Evolutionary conservation across 2,113 vertebrate genomes (phyloP), one percentile per base, ranked within the genome.

Genomic region (Colossoma macropomum): DNA sequence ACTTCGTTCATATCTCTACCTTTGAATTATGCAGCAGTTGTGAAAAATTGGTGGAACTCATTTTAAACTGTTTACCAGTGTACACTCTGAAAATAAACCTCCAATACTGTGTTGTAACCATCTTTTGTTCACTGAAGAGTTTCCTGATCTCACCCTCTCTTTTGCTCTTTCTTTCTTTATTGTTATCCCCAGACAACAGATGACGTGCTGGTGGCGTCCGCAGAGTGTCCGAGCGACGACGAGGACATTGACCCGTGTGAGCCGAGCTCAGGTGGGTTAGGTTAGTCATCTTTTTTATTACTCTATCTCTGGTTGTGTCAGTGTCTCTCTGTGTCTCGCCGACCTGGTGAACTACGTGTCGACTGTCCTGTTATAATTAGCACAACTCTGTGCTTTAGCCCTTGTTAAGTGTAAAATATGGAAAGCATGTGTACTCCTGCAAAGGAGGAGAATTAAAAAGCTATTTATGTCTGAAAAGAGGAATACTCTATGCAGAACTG

Each of bases 221-320:
- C 97, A 16, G 97, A 99, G 93, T 99, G 97, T 93, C 97, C 97
- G 59, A 99, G 97, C 0, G 97, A 99, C 66, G 98, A 99, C 0
- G 97, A 99, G 94, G 98, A 99, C 93, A 98, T 98, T 85, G 97
- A 99, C 94, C 97, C 97, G 92, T 99, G 98, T 97, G 98, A 99
- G 97, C 97, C 97, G 87, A 99, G 97, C 97, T 99, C 98, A 99
- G 98, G 98, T 99, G 97, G 97, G 97, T 99, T 99, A 98, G 97
- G 97, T 98, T 97, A 98, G 98, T 99, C 96, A 93, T 96, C 94
- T 96, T 83, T 97, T 98, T 85, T 95, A 96, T 96, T 97, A 95
- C 95, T 97, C 94, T 94, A 95, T 95, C 93, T 87, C 90, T 94
- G 91, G 91, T 82, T 91, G 87, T 93, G 86, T 91, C 89, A 85